These are phyloP conservation scores for Cyaniris semiargus DNA, from an alignment of 2,888 invertebrate species.

Conservation along the genomic window DNA sequence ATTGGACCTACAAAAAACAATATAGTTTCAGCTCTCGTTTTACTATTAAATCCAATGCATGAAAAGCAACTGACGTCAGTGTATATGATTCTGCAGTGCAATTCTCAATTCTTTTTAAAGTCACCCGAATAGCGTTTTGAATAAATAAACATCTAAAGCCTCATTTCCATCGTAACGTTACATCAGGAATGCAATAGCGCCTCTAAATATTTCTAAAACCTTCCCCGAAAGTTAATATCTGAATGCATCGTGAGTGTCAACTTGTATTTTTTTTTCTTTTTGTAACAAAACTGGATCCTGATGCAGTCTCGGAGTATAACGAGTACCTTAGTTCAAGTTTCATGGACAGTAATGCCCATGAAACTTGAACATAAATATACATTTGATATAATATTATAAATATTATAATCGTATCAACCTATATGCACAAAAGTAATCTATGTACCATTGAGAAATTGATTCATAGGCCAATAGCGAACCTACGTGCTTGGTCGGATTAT, in stretches of 20 bases:
- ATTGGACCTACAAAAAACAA: too few species aligned
- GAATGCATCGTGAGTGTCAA: constrained; percentile 3
- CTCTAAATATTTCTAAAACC: constrained; percentile 13
- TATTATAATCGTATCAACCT: too few species aligned
- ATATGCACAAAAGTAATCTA: too few species aligned
- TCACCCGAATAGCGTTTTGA: constrained; percentile 46
- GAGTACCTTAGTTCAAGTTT: constrained; percentile 37
- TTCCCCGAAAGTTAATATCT: constrained; percentile 8
- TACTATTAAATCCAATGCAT: not conserved
- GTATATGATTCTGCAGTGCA: not conserved
- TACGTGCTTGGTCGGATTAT: too few species aligned
- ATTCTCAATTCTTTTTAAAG: constrained; percentile 50
- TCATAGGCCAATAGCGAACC: too few species aligned
- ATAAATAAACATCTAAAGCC: constrained; percentile 49
- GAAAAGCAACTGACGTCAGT: not conserved
- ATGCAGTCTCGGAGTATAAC: not conserved
- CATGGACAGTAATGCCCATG: too few species aligned
- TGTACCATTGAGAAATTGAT: too few species aligned
- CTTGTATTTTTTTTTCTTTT: not conserved
- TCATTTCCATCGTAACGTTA: constrained; percentile 33
- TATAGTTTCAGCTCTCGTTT: not conserved
- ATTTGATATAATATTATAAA: too few species aligned
- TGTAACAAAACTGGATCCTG: not conserved
- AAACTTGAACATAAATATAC: too few species aligned
- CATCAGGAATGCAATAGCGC: not conserved